Evolutionary conservation across 2,113 vertebrate genomes (phyloP).

Genomic region (Archilochus colubris): DNA sequence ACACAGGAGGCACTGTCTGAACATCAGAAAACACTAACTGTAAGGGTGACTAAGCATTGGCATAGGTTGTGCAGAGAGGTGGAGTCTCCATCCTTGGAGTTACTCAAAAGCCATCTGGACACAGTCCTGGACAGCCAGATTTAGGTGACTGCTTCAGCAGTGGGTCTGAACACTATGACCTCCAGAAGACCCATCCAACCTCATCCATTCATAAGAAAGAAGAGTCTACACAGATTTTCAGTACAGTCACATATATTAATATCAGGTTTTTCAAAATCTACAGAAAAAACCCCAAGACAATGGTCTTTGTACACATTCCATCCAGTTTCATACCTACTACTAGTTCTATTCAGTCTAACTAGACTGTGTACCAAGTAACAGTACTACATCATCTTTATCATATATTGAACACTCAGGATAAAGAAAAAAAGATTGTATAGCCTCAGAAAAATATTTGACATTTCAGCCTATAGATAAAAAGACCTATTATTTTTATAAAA

Average conservation of each 20-base stretch:
- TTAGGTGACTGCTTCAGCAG: not conserved
- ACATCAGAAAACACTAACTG: not conserved
- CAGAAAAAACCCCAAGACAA: not conserved
- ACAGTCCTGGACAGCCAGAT: not conserved
- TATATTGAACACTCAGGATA: not conserved
- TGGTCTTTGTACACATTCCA: not conserved
- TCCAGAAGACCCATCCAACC: not conserved
- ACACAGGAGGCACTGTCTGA: not conserved
- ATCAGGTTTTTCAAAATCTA: not conserved
- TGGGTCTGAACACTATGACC: not conserved
- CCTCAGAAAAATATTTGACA: not conserved
- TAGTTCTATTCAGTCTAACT: not conserved
- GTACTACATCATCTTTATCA: not conserved
- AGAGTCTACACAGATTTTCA: not conserved
- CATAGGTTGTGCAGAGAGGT: not conserved
- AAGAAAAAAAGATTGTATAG: not conserved
- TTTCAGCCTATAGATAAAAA: not conserved
- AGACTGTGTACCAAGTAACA: not conserved
- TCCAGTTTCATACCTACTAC: not conserved
- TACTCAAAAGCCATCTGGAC: not conserved
- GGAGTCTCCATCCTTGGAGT: not conserved
- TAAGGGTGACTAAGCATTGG: not conserved
- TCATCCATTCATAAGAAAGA: not conserved
- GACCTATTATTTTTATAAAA: not conserved
- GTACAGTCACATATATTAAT: not conserved